A percentile compares a stretch with the other conserved stretches of the same genome.
These are phyloP conservation scores for Spisula subtruncata DNA, from an alignment of 2,888 invertebrate species.

Conservation along the genomic window DNA sequence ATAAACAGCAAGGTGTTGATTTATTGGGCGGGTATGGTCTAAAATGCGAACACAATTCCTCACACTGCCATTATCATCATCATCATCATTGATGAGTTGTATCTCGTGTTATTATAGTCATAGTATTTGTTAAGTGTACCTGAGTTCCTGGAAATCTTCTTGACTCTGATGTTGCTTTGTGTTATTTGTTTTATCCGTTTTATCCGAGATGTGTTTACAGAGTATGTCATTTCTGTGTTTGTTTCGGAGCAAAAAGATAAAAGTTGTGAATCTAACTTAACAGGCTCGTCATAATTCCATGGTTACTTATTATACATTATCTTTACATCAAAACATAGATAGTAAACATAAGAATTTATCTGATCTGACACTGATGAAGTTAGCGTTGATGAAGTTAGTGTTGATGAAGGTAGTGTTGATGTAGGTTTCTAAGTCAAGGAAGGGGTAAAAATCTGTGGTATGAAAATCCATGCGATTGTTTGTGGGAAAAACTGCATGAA, in stretches of 20 bases:
- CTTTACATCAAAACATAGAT: too few species aligned
- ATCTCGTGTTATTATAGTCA: constrained; percentile 19
- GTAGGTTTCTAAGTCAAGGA: too few species aligned
- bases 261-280: background rate
- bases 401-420: too few species aligned
- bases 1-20: constrained; percentile 50
- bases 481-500: too few species aligned
- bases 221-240: background rate
- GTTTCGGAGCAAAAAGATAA: background rate
- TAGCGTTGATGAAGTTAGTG: too few species aligned
- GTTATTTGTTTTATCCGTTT: background rate
- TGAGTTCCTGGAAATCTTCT: background rate
- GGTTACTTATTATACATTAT: background rate
- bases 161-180: background rate
- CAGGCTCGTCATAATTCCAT: background rate
- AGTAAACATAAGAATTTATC: too few species aligned
- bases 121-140: background rate
- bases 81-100: background rate
- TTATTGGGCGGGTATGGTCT: constrained; percentile 38
- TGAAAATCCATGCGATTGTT: too few species aligned
- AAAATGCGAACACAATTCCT: constrained; percentile 24
- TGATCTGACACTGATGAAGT: too few species aligned
- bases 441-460: too few species aligned
- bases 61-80: constrained; percentile 14
- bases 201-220: background rate